These are phyloP conservation scores for Melanogrammus aeglefinus DNA, from an alignment of 2,797 vertebrate genomes.

Conservation along the genomic window DNA sequence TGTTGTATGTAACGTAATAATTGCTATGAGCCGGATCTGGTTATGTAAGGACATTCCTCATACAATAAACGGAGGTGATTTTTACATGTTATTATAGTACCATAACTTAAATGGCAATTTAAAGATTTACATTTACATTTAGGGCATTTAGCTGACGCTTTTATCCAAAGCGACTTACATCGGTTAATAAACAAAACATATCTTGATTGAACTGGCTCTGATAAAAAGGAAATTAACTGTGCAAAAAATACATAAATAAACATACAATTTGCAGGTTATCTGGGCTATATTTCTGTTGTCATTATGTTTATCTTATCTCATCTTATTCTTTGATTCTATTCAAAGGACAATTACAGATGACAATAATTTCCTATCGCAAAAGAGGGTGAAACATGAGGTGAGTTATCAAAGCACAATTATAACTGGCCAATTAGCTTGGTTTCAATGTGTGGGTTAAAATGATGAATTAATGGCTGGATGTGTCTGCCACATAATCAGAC, in stretches of 20 bases:
- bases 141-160: too few relatives aligned
- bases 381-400: slow-evolving; percentile 90
- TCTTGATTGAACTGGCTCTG: neutral
- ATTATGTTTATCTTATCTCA: neutral
- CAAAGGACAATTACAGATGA: slow-evolving; percentile 82
- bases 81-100: neutral
- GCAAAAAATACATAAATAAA: neutral
- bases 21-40: neutral
- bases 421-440: neutral
- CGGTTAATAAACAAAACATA: neutral
- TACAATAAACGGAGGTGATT: neutral
- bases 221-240: neutral
- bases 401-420: slow-evolving; percentile 35
- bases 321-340: slow-evolving; percentile 31
- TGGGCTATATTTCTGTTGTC: neutral
- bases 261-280: neutral
- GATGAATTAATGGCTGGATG: neutral
- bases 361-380: slow-evolving; percentile 66
- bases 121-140: too few relatives aligned
- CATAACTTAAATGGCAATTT: neutral
- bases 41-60: neutral
- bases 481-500: neutral
- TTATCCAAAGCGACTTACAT: too few relatives aligned
- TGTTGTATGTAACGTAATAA: neutral
- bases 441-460: neutral